These are phyloP conservation scores for Brachionus calyciflorus DNA, from an alignment of 1,140 invertebrate species.

Conservation along the genomic window DNA sequence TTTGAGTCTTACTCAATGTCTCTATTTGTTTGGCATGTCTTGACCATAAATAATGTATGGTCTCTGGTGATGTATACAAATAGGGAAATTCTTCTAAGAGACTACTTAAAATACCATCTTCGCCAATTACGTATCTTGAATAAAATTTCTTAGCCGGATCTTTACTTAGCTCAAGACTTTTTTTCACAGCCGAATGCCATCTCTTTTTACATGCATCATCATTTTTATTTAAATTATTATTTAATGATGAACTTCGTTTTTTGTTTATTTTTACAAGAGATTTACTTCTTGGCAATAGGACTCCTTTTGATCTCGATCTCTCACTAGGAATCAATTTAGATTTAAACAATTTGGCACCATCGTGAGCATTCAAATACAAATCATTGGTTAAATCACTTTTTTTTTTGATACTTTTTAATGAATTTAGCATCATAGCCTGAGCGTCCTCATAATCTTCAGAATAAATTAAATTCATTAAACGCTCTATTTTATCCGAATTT, in stretches of 20 bases:
- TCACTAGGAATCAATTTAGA: background rate
- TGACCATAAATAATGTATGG: constrained; percentile 58
- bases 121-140: constrained; percentile 22
- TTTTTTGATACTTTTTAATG: constrained; percentile 14
- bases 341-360: background rate
- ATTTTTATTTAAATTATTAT: background rate
- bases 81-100: constrained; percentile 58
- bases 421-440: constrained; percentile 14
- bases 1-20: constrained; percentile 53
- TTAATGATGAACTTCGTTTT: constrained; percentile 12
- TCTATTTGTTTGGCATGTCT: constrained; percentile 56
- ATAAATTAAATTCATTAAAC: background rate
- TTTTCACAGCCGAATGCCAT: constrained; percentile 13
- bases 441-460: constrained; percentile 32
- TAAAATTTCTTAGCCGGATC: constrained; percentile 19
- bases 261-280: constrained; percentile 14
- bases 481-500: background rate
- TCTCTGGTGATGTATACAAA: constrained; percentile 57
- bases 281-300: background rate
- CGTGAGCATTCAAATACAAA: constrained; percentile 11
- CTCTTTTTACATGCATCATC: no score
- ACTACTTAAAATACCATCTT: constrained; percentile 33
- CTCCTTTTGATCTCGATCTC: constrained; percentile 15
- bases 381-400: constrained; percentile 21
- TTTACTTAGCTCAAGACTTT: constrained; percentile 5